Evolutionary conservation across 2,113 vertebrate genomes (phyloP), one percentile per base, ranked within the genome.

Genomic region (Nyctereutes procyonoides): DNA sequence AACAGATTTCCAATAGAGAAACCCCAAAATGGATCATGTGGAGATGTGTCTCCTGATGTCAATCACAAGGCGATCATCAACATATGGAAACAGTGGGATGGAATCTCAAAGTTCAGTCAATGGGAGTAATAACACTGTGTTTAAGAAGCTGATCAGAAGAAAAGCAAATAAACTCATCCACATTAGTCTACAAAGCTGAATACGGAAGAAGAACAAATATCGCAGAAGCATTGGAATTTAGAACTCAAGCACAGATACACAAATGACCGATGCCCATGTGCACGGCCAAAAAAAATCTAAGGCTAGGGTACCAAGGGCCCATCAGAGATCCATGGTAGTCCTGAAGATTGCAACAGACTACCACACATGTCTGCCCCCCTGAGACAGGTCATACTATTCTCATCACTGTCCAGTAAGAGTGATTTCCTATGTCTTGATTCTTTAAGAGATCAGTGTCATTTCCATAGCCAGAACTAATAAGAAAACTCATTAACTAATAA

Each of bases 81-180:
- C 8, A 0, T 1, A 0, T 3, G 4, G 24, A 60, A 19, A 13
- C 35, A 6, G 63, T 8, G 0, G 7, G 77, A 20, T 0, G 2
- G 7, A 28, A 1, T 38, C 88, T 15, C 76, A 3, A 10, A 58
- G 90, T 16, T 43, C 60, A 4, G 3, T 73, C 60, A 4, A 12
- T 53, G 69, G 11, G 4, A 81, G 55, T 0, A 12, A 12, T 0
- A 12, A 12, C 4, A 0, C 32, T 0, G 2, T 17, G 32, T 58
- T n/a, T 43, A 48, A 51, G 63, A 30, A 84, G 48, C 58, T 43
- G 10, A 65, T 58, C 19, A 53, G 13, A 38, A 22, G 60, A 55
- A 14, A 9, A 56, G 55, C 26, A 24, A n/a, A 22, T 5, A 55
- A 28, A 22, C 19, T 71, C 48, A 51, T 26, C 51, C 60, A 16